phyloP scores from a whole-genome alignment of 2,797 vertebrate genomes.

The Masticophis lateralis region DNA sequence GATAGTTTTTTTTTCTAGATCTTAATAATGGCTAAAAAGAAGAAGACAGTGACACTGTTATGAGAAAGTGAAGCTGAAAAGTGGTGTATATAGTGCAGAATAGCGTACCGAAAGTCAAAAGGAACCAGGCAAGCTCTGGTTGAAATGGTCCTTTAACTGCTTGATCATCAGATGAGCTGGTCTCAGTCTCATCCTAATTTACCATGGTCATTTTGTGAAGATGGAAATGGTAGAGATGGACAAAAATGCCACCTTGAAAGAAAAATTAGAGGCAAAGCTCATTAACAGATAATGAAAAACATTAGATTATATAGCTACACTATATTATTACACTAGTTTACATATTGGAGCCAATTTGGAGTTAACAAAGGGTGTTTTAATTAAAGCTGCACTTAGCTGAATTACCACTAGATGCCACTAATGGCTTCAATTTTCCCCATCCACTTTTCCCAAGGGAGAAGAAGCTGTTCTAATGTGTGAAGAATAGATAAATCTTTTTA shows the following conservation, averaged over 20 bases:
- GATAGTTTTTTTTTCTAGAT: not conserved
- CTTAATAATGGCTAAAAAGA: not conserved
- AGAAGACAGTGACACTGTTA: not conserved
- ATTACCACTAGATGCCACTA: constrained; percentile 16
- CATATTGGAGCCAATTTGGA: not conserved
- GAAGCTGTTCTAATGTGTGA: not conserved
- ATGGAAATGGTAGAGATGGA: not conserved
- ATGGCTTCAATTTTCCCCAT: not conserved
- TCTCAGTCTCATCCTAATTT: not conserved
- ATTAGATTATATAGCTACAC: not conserved
- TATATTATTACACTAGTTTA: not conserved
- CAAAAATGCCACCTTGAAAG: not conserved
- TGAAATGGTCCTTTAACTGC: not conserved
- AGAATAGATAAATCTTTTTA: not conserved
- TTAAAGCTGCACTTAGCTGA: not conserved
- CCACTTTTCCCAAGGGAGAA: not conserved
- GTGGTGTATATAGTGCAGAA: not conserved
- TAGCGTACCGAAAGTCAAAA: not conserved
- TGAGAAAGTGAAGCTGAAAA: not conserved
- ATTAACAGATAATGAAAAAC: not conserved
- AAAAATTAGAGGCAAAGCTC: not conserved
- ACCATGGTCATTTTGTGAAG: not conserved
- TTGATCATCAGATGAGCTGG: not conserved
- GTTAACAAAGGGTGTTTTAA: not conserved
- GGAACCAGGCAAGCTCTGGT: not conserved